Conservation (phyloP, 2,888 invertebrate species). For the Digitonthophagus gazella region DNA sequence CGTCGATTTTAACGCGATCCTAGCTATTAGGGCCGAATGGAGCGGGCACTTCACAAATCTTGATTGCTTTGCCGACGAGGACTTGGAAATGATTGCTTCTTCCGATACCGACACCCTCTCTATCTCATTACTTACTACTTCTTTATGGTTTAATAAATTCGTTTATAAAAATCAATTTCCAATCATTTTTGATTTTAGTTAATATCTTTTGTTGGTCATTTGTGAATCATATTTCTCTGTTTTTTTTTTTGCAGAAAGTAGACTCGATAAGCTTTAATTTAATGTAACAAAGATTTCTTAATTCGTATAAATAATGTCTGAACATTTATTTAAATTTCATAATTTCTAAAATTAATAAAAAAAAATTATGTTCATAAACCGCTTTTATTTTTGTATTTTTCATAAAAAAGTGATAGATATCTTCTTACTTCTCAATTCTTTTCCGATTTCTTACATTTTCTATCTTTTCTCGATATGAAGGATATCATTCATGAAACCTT, state of each 20-base stretch:
- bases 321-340: too few relatives aligned
- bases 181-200: too few relatives aligned
- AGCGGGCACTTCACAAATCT: conserved; percentile 9
- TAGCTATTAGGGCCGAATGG: conserved; percentile 5
- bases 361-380: too few relatives aligned
- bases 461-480: not conserved
- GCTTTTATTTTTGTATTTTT: not conserved
- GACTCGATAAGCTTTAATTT: too few relatives aligned
- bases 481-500: not conserved
- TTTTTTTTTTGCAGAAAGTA: too few relatives aligned
- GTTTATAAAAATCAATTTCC: not conserved
- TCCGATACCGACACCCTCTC: not conserved
- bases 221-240: too few relatives aligned
- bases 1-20: conserved; percentile 14
- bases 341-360: too few relatives aligned
- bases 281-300: too few relatives aligned
- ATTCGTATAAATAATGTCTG: too few relatives aligned
- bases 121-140: not conserved
- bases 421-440: not conserved
- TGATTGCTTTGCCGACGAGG: conserved; percentile 1
- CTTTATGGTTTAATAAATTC: not conserved
- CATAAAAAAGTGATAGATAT: not conserved
- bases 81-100: not conserved
- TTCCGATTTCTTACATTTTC: not conserved
- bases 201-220: too few relatives aligned